Base-by-base conservation (phyloP, 2,797 vertebrate species). In the Diplodus puntazzo region DNA sequence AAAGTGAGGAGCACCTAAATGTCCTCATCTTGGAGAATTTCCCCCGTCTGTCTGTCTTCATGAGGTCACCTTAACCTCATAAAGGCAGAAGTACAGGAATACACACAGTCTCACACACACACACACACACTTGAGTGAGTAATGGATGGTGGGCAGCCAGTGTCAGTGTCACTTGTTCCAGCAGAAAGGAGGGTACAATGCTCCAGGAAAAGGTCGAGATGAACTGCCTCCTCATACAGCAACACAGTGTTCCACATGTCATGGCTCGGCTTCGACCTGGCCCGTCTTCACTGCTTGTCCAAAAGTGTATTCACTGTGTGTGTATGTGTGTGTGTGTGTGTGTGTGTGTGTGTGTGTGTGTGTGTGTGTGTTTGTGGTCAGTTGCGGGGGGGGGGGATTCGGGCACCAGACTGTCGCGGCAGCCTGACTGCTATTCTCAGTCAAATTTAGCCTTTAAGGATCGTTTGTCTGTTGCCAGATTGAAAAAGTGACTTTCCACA, bases 241-340 rank as follows among this genome's bases (percentile, higher is more conserved):
- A 73, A 65, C 87, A 84, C 73, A 18, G 27, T 69, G 77, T 82
- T 82, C 78, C 73, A 75, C 72, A 61, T 84, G 77, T 87, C 76
- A 81, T 20, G 4, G 20, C 45, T 45, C 68, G 65, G 74, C 76
- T 86, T 48, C 5, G 5, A 74, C 39, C 62, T 30, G 57, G 34
- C n/a, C 62, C 52, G 73, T 75, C 57, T 55, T 79, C 46, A 27
- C 48, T 57, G 69, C 57, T 73, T 16, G 11, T 74, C 67, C 71
- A 58, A 69, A 25, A 71, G 53, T 48, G 67, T 12, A 76, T 81
- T 61, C 46, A 69, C 25, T 55, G 14, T 49, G 34, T 53, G 11
- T 21, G 61, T 11, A 17, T 52, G 39, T 55, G 8, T 25, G 63
- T 73, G 25, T 55, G 14, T 49, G 45, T 53, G 11, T 21, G 61